Conservation (phyloP, 1,140 invertebrate species). For the Ceratosolen fusciceps region DNA sequence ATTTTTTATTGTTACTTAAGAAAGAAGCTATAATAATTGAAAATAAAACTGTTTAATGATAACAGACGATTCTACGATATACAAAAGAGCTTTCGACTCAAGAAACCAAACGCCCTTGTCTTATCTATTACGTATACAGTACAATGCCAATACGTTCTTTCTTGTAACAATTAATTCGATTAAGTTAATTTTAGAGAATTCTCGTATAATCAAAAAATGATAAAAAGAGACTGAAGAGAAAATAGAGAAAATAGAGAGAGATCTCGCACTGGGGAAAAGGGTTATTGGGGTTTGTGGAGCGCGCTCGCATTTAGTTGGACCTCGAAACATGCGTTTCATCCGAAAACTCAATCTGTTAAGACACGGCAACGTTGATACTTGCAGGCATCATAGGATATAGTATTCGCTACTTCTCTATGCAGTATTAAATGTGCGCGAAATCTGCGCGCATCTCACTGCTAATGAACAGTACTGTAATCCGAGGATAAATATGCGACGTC, state of each 20-base stretch:
- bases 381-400: background rate
- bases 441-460: background rate
- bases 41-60: too few relatives aligned
- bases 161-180: background rate
- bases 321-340: conserved; percentile 10
- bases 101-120: too few relatives aligned
- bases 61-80: too few relatives aligned
- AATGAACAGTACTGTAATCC: background rate
- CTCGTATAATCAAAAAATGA: background rate
- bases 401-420: background rate
- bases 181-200: background rate
- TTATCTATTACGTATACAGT: conserved; percentile 53
- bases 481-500: conserved; percentile 35
- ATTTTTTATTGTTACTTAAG: too few relatives aligned
- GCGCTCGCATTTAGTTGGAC: background rate
- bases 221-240: background rate
- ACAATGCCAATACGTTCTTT: conserved; percentile 55
- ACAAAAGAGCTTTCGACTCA: background rate
- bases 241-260: background rate
- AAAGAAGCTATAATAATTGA: too few relatives aligned
- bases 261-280: background rate
- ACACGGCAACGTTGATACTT: background rate
- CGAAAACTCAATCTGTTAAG: conserved; percentile 39
- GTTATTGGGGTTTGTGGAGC: background rate
- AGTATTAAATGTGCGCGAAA: conserved; percentile 31